Evolutionary conservation across 1,140 invertebrate genomes (phyloP).

Genomic region (Aricia agestis): DNA sequence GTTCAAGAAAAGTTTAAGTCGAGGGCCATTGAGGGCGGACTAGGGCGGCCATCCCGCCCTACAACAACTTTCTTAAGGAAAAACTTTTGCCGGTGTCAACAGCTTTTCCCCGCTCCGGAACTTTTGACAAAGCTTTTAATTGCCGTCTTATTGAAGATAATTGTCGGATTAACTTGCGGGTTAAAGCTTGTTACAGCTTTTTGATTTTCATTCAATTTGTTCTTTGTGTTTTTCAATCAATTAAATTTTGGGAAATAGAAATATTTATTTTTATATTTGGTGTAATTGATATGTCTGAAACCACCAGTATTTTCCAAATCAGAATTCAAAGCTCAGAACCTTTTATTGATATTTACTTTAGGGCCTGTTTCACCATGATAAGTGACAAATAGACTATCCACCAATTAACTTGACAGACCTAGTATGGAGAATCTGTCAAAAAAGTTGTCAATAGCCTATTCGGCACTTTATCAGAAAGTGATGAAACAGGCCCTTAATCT

Average conservation of each 20-base stretch:
- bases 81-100: slow-evolving; percentile 62
- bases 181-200: background rate
- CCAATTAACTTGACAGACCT: too few species aligned
- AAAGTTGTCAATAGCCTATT: too few species aligned
- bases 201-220: background rate
- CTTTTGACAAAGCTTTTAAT: slow-evolving; percentile 42
- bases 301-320: too few species aligned
- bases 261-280: too few species aligned
- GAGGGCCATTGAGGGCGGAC: slow-evolving; percentile 46
- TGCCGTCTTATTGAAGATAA: slow-evolving; percentile 31
- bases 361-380: too few species aligned
- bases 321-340: too few species aligned
- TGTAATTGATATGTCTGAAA: too few species aligned
- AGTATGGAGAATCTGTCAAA: too few species aligned
- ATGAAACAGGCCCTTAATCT: too few species aligned
- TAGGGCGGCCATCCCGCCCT: slow-evolving; percentile 59
- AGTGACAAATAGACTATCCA: too few species aligned
- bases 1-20: slow-evolving; percentile 45
- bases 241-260: background rate
- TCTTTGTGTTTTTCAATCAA: background rate
- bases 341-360: too few species aligned
- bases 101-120: slow-evolving; percentile 46
- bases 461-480: too few species aligned
- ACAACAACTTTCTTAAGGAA: slow-evolving; percentile 67
- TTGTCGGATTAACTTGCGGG: slow-evolving; percentile 7